Conservation (phyloP, 2,888 invertebrate species). For the Drosophila pseudotakahashii region DNA sequence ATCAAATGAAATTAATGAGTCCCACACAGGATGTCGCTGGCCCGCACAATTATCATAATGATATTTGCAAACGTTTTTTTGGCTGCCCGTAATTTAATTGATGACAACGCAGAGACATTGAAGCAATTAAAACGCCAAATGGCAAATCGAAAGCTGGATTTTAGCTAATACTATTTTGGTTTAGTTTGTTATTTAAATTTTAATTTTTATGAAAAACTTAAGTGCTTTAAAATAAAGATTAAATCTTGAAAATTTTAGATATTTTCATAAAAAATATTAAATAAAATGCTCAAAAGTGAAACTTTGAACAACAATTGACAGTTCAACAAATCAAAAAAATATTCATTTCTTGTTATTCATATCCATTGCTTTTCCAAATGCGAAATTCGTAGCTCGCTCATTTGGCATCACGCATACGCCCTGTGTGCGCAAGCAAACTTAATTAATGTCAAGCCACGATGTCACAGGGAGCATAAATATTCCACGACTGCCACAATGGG, state of each 20-base stretch:
- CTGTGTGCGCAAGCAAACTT: slow-evolving; percentile 39
- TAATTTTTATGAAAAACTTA: too few species aligned
- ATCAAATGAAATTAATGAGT: slow-evolving; percentile 45
- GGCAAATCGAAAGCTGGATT: not conserved
- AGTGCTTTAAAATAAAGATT: too few species aligned
- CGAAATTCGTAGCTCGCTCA: slow-evolving; percentile 1
- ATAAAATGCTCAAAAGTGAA: too few species aligned
- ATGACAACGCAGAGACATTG: slow-evolving; percentile 29
- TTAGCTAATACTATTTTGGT: not conserved
- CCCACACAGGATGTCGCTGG: slow-evolving; percentile 34
- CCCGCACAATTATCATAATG: slow-evolving; percentile 52
- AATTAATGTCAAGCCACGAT: slow-evolving; percentile 44
- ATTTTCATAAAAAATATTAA: too few species aligned
- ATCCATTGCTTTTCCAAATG: not conserved
- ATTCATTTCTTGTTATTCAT: too few species aligned
- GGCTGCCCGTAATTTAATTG: slow-evolving; percentile 30
- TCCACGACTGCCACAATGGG: slow-evolving; percentile 31
- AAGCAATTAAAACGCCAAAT: slow-evolving; percentile 11
- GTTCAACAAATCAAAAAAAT: too few species aligned
- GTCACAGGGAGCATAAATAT: slow-evolving; percentile 50
- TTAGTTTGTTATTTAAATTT: not conserved
- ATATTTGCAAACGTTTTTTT: slow-evolving; percentile 31
- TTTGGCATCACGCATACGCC: slow-evolving; percentile 29
- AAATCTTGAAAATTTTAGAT: too few species aligned
- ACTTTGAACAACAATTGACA: too few species aligned